phyloP scores from a whole-genome alignment of 2,113 vertebrate genomes.

The Dasyprocta punctata region DNA sequence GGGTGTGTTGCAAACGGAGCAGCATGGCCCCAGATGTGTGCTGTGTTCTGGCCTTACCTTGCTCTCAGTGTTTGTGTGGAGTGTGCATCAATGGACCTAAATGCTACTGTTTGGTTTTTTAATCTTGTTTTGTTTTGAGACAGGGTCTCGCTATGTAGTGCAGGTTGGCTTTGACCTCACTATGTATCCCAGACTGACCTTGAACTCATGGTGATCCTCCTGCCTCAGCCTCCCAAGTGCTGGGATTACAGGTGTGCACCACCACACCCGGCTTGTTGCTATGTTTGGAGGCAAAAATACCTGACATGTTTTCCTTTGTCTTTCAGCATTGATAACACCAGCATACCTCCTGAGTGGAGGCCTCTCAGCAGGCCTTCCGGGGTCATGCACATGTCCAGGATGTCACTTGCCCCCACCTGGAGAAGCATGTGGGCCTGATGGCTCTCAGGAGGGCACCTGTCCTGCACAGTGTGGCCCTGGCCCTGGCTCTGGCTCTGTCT shows the following conservation, averaged over 20 bases:
- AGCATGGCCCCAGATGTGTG: fast-evolving
- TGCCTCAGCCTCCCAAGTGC: neutral
- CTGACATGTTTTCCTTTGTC: neutral
- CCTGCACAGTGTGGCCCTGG: fast-evolving
- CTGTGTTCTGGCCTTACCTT: neutral
- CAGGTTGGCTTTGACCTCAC: neutral
- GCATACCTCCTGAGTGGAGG: neutral
- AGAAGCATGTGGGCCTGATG: too few species aligned
- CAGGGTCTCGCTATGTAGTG: neutral
- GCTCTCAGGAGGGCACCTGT: neutral
- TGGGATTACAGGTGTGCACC: neutral
- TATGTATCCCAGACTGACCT: neutral
- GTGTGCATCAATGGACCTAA: fast-evolving
- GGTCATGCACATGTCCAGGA: fast-evolving
- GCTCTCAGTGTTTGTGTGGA: neutral
- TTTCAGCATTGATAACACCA: neutral
- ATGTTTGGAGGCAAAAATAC: neutral
- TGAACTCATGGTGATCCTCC: neutral
- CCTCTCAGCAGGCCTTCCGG: too few species aligned
- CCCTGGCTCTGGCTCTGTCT: neutral
- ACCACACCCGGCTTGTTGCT: neutral
- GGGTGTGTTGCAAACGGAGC: neutral
- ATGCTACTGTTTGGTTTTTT: neutral
- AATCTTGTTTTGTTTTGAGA: neutral
- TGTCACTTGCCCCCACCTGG: too few species aligned